A percentile compares a stretch with the other conserved stretches of the same genome.
These are phyloP conservation scores for Flexamia atlantica DNA, from an alignment of 2,888 invertebrate species.

Conservation along the genomic window DNA sequence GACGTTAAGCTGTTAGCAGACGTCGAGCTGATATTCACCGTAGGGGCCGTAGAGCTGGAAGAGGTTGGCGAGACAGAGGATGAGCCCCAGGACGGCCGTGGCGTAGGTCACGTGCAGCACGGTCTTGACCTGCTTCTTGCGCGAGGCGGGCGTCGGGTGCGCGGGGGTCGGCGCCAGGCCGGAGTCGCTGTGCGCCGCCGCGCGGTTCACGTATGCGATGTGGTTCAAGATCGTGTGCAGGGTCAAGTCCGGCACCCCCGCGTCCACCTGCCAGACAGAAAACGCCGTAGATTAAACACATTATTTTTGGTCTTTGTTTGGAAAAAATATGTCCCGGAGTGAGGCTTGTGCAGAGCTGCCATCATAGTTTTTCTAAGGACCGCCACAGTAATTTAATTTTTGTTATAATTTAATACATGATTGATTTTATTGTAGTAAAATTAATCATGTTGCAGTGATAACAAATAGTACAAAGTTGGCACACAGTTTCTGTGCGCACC, in stretches of 20 bases:
- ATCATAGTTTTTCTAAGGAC: too few relatives aligned
- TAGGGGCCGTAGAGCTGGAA: slow-evolving; percentile 77
- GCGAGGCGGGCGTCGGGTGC: slow-evolving; percentile 69
- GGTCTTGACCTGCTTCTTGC: slow-evolving; percentile 75
- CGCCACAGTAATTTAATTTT: too few relatives aligned
- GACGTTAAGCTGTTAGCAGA: too few relatives aligned
- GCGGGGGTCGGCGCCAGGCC: slow-evolving; percentile 62
- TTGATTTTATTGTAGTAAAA: too few relatives aligned
- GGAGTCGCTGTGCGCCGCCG: slow-evolving; percentile 70
- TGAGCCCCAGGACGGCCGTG: slow-evolving; percentile 76
- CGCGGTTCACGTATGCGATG: slow-evolving; percentile 77
- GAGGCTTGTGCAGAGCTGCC: background rate
- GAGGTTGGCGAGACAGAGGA: slow-evolving; percentile 76
- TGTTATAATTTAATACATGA: too few relatives aligned
- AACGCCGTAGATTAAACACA: too few relatives aligned
- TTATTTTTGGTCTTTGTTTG: too few relatives aligned
- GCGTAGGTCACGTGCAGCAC: slow-evolving; percentile 77
- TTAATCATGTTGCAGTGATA: too few relatives aligned
- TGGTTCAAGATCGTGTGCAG: slow-evolving; percentile 77
- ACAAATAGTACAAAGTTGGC: too few relatives aligned
- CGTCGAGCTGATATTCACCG: slow-evolving; percentile 74
- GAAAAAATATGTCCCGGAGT: too few relatives aligned
- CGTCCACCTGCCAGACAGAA: slow-evolving; percentile 68
- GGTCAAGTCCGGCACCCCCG: slow-evolving; percentile 73
- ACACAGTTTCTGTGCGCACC: too few relatives aligned